These are phyloP conservation scores for Siniperca knerii DNA, from an alignment of 2,113 vertebrate genomes.

Conservation along the genomic window DNA sequence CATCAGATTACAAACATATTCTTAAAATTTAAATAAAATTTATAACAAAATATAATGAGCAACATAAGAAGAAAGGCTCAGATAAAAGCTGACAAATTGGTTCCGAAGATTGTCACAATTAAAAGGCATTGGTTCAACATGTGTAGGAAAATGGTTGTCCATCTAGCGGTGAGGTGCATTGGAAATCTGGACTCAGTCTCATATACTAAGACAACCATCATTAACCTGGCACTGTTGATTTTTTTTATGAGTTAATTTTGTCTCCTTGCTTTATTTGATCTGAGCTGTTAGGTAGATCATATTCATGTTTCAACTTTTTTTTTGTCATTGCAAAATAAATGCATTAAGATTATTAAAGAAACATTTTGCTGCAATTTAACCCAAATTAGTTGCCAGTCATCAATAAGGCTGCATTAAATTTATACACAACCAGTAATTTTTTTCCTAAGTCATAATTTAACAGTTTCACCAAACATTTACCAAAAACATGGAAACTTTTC, in stretches of 20 bases:
- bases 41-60: not conserved
- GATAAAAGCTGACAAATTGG: not conserved
- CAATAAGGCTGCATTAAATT: not conserved
- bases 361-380: not conserved
- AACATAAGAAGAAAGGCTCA: not conserved
- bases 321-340: not conserved
- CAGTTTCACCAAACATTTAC: not conserved
- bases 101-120: slow-evolving; percentile 40
- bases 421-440: not conserved
- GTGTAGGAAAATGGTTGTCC: not conserved
- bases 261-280: not conserved
- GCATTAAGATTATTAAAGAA: not conserved
- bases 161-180: not conserved
- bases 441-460: not conserved
- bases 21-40: not conserved
- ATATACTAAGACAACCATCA: not conserved
- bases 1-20: not conserved
- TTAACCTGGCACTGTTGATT: not conserved
- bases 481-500: not conserved
- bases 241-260: not conserved
- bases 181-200: not conserved
- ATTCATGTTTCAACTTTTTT: not conserved
- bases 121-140: slow-evolving; percentile 13
- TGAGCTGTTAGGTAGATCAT: not conserved
- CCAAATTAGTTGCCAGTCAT: not conserved